Conservation (phyloP, 1,140 invertebrate species). For the Aphaenogaster floridana region DNA sequence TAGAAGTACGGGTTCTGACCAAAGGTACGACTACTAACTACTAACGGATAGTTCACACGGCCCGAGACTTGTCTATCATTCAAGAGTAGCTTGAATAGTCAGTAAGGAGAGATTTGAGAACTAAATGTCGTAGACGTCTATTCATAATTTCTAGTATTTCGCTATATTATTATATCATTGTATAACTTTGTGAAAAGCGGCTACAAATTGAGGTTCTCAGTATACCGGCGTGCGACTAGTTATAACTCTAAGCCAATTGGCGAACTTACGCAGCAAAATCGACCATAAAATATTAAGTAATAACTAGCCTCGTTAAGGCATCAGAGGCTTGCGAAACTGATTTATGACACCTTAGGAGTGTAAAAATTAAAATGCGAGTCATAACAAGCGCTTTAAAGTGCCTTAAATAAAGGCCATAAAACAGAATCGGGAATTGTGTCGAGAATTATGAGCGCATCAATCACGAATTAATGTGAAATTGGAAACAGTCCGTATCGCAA, state of each 20-base stretch:
- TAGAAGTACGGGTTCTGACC: constrained; percentile 27
- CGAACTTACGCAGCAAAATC: not conserved
- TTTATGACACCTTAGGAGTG: constrained; percentile 46
- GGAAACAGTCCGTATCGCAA: constrained; percentile 13
- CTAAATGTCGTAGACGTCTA: not conserved
- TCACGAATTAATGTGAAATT: constrained; percentile 52
- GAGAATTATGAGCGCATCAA: constrained; percentile 47
- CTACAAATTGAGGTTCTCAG: not conserved
- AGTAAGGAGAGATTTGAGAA: not conserved
- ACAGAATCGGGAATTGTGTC: constrained; percentile 40
- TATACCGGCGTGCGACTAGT: not conserved
- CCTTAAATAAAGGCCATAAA: constrained; percentile 38
- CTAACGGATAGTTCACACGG: not conserved
- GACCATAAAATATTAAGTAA: constrained; percentile 43
- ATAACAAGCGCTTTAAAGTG: constrained; percentile 33
- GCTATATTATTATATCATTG: not conserved
- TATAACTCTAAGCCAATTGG: not conserved
- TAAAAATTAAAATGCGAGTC: constrained; percentile 41
- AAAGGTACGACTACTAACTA: constrained; percentile 66
- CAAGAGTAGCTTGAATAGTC: not conserved
- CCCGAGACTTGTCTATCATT: not conserved
- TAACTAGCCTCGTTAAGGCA: constrained; percentile 16
- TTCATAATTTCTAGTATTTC: not conserved
- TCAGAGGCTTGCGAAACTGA: not conserved
- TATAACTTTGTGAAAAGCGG: constrained; percentile 25